phyloP scores from a whole-genome alignment of 1,140 invertebrate species.

The Anadara kagoshimensis region DNA sequence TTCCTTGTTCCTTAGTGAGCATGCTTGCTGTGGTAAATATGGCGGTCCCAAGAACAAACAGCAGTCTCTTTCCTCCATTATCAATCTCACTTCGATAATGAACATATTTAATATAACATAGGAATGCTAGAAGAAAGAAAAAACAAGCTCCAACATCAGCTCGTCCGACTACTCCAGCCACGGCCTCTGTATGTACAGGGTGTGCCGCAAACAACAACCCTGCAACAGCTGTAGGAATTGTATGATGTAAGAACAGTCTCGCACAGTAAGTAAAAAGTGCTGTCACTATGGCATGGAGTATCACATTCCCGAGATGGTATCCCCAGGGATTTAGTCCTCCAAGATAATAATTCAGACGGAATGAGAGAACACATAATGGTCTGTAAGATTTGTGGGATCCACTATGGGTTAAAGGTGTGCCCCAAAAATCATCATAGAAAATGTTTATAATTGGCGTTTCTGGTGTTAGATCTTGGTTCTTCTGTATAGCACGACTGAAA shows the following conservation, averaged over 20 bases:
- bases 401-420: slow-evolving; percentile 96
- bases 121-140: slow-evolving; percentile 83
- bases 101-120: slow-evolving; percentile 80
- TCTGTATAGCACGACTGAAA: slow-evolving; percentile 85
- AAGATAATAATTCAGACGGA: slow-evolving; percentile 85
- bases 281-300: slow-evolving; percentile 72
- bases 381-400: slow-evolving; percentile 94
- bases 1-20: slow-evolving; percentile 84
- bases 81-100: slow-evolving; percentile 42
- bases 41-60: slow-evolving; percentile 45
- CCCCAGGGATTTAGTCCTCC: slow-evolving; percentile 73
- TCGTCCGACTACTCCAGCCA: slow-evolving; percentile 81
- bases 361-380: slow-evolving; percentile 93
- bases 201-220: slow-evolving; percentile 75
- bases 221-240: slow-evolving; percentile 78
- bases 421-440: slow-evolving; percentile 98
- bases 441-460: slow-evolving; percentile 92
- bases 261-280: slow-evolving; percentile 67
- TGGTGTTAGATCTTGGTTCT: slow-evolving; percentile 93
- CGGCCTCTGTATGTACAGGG: slow-evolving; percentile 83
- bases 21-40: slow-evolving; percentile 63
- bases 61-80: slow-evolving; percentile 64
- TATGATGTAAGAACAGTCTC: slow-evolving; percentile 45
- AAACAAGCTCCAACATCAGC: slow-evolving; percentile 89
- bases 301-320: slow-evolving; percentile 75